Conservation (phyloP, 2,797 vertebrate genomes). For the Iguana delicatissima region DNA sequence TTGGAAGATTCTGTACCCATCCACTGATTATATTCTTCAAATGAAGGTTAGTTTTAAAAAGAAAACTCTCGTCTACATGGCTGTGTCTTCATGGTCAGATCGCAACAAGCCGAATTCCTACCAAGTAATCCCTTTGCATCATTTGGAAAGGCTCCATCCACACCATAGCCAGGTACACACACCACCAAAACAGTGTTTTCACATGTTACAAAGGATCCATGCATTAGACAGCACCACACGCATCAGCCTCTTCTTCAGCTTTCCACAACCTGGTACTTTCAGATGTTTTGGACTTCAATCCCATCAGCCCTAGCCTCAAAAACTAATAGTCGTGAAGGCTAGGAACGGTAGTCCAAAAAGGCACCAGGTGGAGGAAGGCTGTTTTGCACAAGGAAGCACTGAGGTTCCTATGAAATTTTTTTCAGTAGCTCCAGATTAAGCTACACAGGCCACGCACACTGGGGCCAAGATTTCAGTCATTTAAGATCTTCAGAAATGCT, state of each 20-base stretch:
- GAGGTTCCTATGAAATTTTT: background rate
- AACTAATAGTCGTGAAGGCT: background rate
- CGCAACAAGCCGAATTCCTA: too few species aligned
- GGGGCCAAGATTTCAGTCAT: background rate
- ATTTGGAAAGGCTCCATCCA: background rate
- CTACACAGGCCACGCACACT: background rate
- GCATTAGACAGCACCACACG: background rate
- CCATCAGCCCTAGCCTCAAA: background rate
- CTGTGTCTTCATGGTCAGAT: background rate
- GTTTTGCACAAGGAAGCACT: background rate
- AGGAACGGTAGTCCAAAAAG: background rate
- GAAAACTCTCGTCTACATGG: background rate
- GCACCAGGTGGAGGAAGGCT: background rate
- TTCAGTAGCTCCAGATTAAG: too few species aligned
- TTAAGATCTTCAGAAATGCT: background rate
- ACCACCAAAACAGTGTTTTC: background rate
- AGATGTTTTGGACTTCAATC: background rate
- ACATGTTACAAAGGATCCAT: background rate
- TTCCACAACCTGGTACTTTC: background rate
- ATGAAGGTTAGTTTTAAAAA: background rate
- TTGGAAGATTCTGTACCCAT: background rate
- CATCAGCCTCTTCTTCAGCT: background rate
- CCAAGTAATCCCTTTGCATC: background rate
- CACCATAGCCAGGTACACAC: too few species aligned
- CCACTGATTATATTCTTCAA: background rate